Evolutionary conservation across 2,888 invertebrate genomes (phyloP), one percentile per base, ranked within the genome.

Genomic region (Isotomurus palustris): DNA sequence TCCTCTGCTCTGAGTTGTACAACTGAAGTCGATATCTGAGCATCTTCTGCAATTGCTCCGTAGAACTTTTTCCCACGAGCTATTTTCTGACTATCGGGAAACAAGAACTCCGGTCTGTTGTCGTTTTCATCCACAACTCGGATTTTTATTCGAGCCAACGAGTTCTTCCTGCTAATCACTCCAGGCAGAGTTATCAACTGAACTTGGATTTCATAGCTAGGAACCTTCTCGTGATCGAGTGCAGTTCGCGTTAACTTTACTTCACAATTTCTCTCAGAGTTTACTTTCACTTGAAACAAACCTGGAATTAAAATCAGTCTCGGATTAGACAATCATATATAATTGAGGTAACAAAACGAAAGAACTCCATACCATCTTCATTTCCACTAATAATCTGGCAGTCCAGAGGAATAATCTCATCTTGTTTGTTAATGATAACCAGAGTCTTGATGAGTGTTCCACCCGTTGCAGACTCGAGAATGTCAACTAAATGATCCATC

Each of bases 111-210:
- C 0, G 95, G 94, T 1, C 62, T 58, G 74, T 94, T 93, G 74
- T 95, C 94, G 74, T 95, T 95, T 1, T 89, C 84, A 74, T 95
- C 94, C 0, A 83, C 78, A 0, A 95, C 86, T 64, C 88, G 86
- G 0, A 95, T 83, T 64, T 86, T 86, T 0, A 94, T 59, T 22
- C 51, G 82, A 0, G 89, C 85, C 22, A 82, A 81, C 70, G 85
- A 86, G 64, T 83, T 83, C 38, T 85, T 84, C 0, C 86, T 86
- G 75, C 89, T 90, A 25, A 91, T 83, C 4, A 88, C 81, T 2
- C 90, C 91, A 63, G 88, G 84, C 27, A 88, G 80, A 0, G 91
- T 89, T 66, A 86, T 84, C 0, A 93, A 78, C 69, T 85, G 83
- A 12, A 94, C 81, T 73, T 86, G 85, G 41, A 91, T 76, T 5